Conservation (phyloP, 1,140 invertebrate species). For the Lepidurus couesii region DNA sequence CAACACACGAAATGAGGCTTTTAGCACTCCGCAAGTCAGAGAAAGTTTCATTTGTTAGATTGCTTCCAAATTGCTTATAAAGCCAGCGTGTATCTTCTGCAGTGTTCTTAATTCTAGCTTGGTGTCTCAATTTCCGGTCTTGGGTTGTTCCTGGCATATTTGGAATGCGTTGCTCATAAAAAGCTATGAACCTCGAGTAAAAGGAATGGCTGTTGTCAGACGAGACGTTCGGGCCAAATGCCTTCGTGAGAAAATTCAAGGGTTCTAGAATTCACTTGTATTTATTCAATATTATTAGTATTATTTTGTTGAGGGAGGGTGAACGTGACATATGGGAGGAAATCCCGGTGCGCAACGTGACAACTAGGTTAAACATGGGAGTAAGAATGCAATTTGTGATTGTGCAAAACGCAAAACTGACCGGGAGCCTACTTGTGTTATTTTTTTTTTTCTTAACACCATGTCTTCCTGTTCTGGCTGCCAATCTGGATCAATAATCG, state of each 20-base stretch:
- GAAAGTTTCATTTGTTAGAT: conserved; percentile 2
- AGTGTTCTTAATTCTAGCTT: conserved; percentile 15
- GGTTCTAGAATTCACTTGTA: no score
- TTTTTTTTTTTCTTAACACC: neutral
- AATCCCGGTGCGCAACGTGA: no score
- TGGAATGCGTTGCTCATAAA: neutral
- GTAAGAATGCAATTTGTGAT: no score
- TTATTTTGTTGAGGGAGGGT: no score
- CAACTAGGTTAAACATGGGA: no score
- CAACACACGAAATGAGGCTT: neutral
- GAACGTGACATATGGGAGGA: no score
- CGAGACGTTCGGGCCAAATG: no score
- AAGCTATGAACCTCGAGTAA: neutral
- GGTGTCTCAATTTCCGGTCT: conserved; percentile 12
- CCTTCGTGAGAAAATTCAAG: no score
- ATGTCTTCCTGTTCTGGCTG: neutral
- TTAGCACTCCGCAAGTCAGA: neutral
- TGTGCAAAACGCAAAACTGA: no score
- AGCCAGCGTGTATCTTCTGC: neutral
- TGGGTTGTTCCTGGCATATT: neutral
- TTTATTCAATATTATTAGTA: no score
- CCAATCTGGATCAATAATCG: neutral
- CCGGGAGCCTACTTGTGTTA: neutral
- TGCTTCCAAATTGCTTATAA: conserved; percentile 9
- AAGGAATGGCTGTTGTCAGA: no score